phyloP scores from a whole-genome alignment of 2,888 invertebrate genomes.

The Himalopsyche anomala region DNA sequence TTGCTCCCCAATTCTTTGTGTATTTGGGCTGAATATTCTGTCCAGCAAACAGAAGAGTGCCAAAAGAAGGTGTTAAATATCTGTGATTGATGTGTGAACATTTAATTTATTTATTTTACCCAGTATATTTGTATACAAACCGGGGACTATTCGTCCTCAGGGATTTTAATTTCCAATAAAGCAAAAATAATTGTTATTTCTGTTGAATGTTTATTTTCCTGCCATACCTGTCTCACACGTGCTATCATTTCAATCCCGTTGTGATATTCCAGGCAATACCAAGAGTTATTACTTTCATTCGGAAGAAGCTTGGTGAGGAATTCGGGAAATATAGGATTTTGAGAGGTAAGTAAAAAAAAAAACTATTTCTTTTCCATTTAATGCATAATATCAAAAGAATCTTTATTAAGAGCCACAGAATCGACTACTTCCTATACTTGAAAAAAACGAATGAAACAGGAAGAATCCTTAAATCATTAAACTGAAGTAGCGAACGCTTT shows the following conservation, averaged over 20 bases:
- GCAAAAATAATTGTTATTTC: background rate
- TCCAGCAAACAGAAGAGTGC: constrained; percentile 23
- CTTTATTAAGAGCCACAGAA: constrained; percentile 35
- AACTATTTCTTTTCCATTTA: constrained; percentile 2
- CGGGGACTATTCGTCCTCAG: background rate
- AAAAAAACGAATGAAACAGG: constrained; percentile 1
- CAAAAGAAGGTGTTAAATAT: constrained; percentile 33
- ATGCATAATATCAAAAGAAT: constrained; percentile 31
- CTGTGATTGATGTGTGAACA: constrained; percentile 37
- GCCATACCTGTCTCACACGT: background rate
- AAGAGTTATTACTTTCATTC: too few species aligned
- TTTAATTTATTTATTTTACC: constrained; percentile 33
- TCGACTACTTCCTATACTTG: constrained; percentile 17
- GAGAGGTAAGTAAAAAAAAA: constrained; percentile 18
- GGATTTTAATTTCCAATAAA: constrained; percentile 13
- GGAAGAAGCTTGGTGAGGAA: background rate
- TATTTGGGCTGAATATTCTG: constrained; percentile 27
- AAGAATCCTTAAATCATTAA: constrained; percentile 22
- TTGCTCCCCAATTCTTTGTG: background rate
- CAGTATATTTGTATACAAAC: constrained; percentile 27
- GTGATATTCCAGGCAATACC: background rate
- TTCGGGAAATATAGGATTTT: background rate
- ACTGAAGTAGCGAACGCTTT: background rate
- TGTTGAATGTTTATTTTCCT: background rate
- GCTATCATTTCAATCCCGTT: background rate